Evolutionary conservation across 2,888 invertebrate genomes (phyloP), one percentile per base, ranked within the genome.

Genomic region (Seira musarum): DNA sequence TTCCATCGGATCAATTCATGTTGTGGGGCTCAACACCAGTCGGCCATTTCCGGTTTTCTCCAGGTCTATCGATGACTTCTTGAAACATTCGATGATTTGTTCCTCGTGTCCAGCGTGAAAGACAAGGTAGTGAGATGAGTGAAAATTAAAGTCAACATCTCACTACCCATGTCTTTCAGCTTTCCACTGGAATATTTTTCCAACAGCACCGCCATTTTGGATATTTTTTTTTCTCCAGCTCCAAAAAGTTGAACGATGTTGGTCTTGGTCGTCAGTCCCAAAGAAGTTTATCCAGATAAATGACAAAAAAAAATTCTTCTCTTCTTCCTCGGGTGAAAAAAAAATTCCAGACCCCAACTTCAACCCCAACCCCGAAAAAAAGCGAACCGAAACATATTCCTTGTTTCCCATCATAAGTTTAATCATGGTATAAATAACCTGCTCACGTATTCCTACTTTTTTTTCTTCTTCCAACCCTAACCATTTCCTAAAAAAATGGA

Each of bases 141-240:
- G 88, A 90, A 89, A 89, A 89, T 89, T n/a, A n/a, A n/a, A 90
- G 90, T 72, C 78, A 78, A 91, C 96, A 96, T 96, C 96, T 97
- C 97, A 94, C 96, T 96, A 97, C 96, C 94, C 95, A 95, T 95
- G 97, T 97, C 96, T 97, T 96, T 96, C 96, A 96, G 90, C 91
- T 89, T 91, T 93, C 90, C 91, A 90, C 90, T 88, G 87, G 83
- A 78, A 79, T 63, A 24, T 22, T 68, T n/a, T n/a, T n/a, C n/a
- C n/a, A n/a, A n/a, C n/a, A n/a, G n/a, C 35, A 24, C 25, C 53
- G 19, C 46, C 13, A 15, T 35, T 65, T 25, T 21, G 35, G 53
- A 49, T 30, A n/a, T n/a, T 30, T 30, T 60, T 21, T 21, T 13
- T 10, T 63, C 15, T 35, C 63, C 35, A n/a, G 65, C 61, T 66